These are phyloP conservation scores for Leptopilina myrica DNA, from an alignment of 2,888 invertebrate species.

Conservation along the genomic window DNA sequence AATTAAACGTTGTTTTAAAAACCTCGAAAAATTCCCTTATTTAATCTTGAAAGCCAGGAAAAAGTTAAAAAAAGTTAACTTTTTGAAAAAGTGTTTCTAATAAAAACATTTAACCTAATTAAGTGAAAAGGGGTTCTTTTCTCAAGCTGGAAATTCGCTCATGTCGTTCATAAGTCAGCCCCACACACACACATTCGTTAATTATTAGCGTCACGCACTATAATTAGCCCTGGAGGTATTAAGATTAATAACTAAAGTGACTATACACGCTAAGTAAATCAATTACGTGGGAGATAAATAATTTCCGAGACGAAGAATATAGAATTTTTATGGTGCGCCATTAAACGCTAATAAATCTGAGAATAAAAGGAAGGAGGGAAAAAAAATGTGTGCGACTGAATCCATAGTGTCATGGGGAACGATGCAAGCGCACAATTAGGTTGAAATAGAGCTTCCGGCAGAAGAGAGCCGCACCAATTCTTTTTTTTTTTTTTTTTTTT, in stretches of 20 bases:
- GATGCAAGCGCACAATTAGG: conserved; percentile 67
- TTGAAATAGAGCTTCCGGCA: conserved; percentile 75
- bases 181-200: neutral
- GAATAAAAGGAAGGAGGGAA: conserved; percentile 1
- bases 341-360: neutral
- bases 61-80: too few species aligned
- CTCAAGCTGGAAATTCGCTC: neutral
- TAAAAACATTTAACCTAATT: too few species aligned
- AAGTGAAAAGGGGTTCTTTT: neutral
- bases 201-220: conserved; percentile 32
- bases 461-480: conserved; percentile 42
- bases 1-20: too few species aligned
- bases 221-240: conserved; percentile 26
- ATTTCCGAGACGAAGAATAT: neutral
- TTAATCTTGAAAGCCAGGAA: too few species aligned
- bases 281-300: conserved; percentile 25
- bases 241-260: conserved; percentile 36
- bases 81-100: too few species aligned
- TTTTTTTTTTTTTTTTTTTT: neutral
- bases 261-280: conserved; percentile 20
- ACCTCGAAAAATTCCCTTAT: too few species aligned
- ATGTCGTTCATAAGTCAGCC: neutral
- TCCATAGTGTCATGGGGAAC: conserved; percentile 22
- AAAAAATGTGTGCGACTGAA: neutral
- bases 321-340: neutral